Evolutionary conservation across 2,113 vertebrate species (phyloP), one percentile per base, ranked within the genome.

Genomic region (Mesoclemmys tuberculata): DNA sequence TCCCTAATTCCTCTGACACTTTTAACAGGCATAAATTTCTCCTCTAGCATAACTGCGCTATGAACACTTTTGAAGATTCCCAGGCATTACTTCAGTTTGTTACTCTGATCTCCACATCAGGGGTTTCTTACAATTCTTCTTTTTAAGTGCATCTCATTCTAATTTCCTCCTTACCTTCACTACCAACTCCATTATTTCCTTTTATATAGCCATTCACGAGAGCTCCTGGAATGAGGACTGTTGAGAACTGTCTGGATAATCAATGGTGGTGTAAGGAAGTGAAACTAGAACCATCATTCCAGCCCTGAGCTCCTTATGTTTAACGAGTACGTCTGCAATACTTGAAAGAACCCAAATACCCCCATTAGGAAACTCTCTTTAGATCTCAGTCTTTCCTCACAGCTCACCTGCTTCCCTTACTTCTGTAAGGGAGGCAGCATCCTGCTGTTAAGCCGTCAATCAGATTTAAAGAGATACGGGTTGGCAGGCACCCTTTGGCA

Each of bases 391-490:
- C 86, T 92, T 78, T 58, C 89, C 90, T 94, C 58, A 14, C 71
- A 75, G 95, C 91, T 97, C 95, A 95, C 96, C 95, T 96, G 95
- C 90, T 93, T 93, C 96, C 90, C 93, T 94, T 19, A 26, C 82
- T 95, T 77, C 92, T 19, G 94, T 61, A 1, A 54, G 0, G 48
- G 88, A 96, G 95, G 85, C 88, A 95, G 95, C 83, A 82, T 94
- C 97, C 97, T 74, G 97, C 97, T 97, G 97, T 80, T 93, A 90
- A 95, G 89, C 93, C 35, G 26, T 95, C 97, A 96, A 82, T 96
- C 97, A 93, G 75, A 58, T 2, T 48, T 92, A 71, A 90, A 94
- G 2, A 38, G 95, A 87, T 86, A 78, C 71, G 64, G 90, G 93
- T 38, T 79, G 90, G 92, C 94, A 93, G 93, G 92, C 91, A 93